Base-by-base conservation (phyloP, 1,140 invertebrate genomes). In the Leptonema lineaticorne region DNA sequence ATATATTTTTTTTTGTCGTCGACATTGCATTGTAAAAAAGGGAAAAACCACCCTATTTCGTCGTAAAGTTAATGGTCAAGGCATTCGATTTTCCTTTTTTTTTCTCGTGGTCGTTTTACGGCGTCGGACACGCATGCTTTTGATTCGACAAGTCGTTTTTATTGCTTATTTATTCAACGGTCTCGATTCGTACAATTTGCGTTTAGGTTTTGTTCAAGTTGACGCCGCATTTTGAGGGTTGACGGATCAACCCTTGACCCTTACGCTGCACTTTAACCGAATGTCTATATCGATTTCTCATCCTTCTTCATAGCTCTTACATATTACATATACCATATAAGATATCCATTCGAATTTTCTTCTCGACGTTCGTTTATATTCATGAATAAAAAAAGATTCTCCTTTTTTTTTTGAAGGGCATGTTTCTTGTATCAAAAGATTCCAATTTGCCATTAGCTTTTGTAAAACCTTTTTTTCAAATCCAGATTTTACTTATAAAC, bases 81-180 rank as follows among this genome's bases (percentile, higher is more conserved):
- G 37, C 37, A 41, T 16, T 41, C 37, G 37, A 62, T 62, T 41
- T 30, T 30, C 33, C 41, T 62, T 37, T 62, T 16, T 41, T 20
- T n/a, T n/a, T n/a, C n/a, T n/a, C n/a, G n/a, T 22, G 58, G 7
- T 22, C 58, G 58, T 29, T 62, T 62, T 62, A 62, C 29, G 58
- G 28, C 58, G 24, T 16, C 58, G 29, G 29, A 16, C 58, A 26
- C 28, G 58, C 58, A 30, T 45, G 28, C 29, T 14, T 62, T 45
- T 45, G 58, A 62, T 62, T 62, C 58, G 58, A 37, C 29, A 62
- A 41, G 29, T 62, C 24, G n/a, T 33, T 58, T 62, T 62, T 62
- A 62, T 62, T 45, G 58, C 58, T 62, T 62, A 62, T 62, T 62
- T 62, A 62, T 62, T 62, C 58, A 7, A 22, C 18, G 29, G 29